These are phyloP conservation scores for Pemphredon lugubris DNA, from an alignment of 2,888 invertebrate species.

Conservation along the genomic window DNA sequence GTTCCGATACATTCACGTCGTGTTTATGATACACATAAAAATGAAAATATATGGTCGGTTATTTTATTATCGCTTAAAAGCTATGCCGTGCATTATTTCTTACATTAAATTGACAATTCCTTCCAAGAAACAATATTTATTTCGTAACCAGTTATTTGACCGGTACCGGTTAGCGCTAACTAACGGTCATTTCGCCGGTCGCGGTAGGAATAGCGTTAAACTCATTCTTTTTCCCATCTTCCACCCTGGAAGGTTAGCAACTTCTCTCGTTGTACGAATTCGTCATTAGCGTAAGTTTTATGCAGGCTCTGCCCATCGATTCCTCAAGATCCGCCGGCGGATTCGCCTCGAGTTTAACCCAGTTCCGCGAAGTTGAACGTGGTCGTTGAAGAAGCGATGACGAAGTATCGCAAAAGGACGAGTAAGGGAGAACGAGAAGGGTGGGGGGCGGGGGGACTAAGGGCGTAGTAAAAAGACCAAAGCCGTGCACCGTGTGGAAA, in stretches of 20 bases:
- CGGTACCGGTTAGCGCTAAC: no score
- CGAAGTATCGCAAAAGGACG: not conserved
- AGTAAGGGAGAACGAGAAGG: not conserved
- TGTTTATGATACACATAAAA: no score
- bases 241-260: not conserved
- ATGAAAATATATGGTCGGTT: no score
- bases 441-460: not conserved
- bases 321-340: slow-evolving; percentile 13
- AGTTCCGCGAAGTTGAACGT: slow-evolving; percentile 24
- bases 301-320: slow-evolving; percentile 26
- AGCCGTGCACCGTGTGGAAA: not conserved
- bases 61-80: no score
- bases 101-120: no score
- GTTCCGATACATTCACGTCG: no score
- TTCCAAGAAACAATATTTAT: no score
- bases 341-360: slow-evolving; percentile 40
- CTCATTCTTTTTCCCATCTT: not conserved
- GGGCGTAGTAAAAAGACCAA: not conserved
- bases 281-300: slow-evolving; percentile 37
- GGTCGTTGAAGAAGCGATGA: slow-evolving; percentile 10
- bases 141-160: no score
- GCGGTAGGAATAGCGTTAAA: no score
- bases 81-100: no score
- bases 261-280: not conserved
- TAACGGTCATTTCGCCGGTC: no score